Evolutionary conservation across 2,113 vertebrate species (phyloP).

Genomic region (Naja naja): DNA sequence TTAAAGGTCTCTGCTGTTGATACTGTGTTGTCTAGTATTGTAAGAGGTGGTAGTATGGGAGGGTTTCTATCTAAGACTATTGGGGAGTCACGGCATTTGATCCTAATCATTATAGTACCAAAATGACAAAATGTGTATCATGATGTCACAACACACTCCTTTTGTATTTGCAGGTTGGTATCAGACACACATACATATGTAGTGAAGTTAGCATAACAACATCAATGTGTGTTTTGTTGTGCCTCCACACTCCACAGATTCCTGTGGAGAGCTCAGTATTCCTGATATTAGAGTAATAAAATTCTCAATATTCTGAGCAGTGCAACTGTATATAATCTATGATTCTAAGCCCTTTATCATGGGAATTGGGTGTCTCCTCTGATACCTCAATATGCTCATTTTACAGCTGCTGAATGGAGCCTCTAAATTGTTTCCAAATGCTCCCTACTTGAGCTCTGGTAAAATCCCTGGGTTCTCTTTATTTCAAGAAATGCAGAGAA

Average conservation of each 20-base stretch:
- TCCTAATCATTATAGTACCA: neutral
- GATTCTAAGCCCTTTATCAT: neutral
- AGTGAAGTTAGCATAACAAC: neutral
- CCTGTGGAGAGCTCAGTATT: neutral
- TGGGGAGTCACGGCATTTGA: neutral
- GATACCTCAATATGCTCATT: slow-evolving; percentile 33
- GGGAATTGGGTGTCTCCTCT: slow-evolving; percentile 27
- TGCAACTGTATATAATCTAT: slow-evolving; percentile 13
- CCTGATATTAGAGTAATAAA: neutral
- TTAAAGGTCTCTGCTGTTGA: too few species aligned
- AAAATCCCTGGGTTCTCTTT: slow-evolving; percentile 51
- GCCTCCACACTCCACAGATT: neutral
- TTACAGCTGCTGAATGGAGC: slow-evolving; percentile 56
- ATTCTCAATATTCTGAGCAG: slow-evolving; percentile 14
- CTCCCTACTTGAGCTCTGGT: slow-evolving; percentile 64
- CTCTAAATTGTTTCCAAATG: slow-evolving; percentile 74
- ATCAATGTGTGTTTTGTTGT: neutral
- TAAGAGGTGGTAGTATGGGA: too few species aligned
- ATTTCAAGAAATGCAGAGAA: slow-evolving; percentile 63
- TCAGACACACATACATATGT: neutral
- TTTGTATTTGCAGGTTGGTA: neutral
- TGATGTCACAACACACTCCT: neutral
- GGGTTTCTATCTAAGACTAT: neutral
- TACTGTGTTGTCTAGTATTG: too few species aligned
- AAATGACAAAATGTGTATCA: neutral